A percentile compares a stretch with the other conserved stretches of the same genome.
Conservation (phyloP, 1,140 invertebrate species). For the Eumaeus atala region DNA sequence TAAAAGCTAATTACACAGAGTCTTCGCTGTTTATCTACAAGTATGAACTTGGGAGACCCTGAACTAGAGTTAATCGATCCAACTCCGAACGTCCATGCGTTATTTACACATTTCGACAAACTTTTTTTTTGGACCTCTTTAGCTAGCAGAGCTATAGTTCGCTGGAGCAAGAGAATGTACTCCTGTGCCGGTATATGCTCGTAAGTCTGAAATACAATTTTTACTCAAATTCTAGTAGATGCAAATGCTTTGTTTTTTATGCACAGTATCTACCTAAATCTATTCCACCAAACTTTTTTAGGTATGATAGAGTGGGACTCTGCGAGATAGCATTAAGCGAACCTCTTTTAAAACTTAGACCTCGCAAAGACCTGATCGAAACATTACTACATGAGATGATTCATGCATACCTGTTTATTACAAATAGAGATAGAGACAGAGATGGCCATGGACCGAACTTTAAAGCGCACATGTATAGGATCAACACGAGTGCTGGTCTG, state of each 20-base stretch:
- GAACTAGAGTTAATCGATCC: constrained; percentile 92
- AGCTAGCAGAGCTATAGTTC: constrained; percentile 82
- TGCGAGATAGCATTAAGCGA: constrained; percentile 91
- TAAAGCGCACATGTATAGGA: constrained; percentile 93
- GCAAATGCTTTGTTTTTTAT: no score
- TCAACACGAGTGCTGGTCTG: constrained; percentile 90
- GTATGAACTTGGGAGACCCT: constrained; percentile 75
- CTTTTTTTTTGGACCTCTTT: constrained; percentile 90
- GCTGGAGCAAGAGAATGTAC: constrained; percentile 98
- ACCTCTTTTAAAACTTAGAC: constrained; percentile 92
- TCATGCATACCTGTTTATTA: constrained; percentile 96
- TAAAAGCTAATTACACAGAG: neutral
- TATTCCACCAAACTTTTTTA: constrained; percentile 36
- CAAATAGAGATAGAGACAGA: constrained; percentile 85
- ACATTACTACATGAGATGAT: constrained; percentile 99
- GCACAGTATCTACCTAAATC: no score
- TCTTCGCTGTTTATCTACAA: constrained; percentile 12
- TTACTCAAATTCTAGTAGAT: neutral
- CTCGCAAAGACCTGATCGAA: constrained; percentile 94
- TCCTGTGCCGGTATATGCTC: constrained; percentile 79
- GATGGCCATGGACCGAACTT: constrained; percentile 97
- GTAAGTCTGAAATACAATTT: constrained; percentile 35
- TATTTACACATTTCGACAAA: constrained; percentile 92
- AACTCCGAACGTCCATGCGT: constrained; percentile 89
- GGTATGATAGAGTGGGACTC: constrained; percentile 84